phyloP scores from a whole-genome alignment of 2,797 vertebrate genomes.

The Spinus pinus region DNA sequence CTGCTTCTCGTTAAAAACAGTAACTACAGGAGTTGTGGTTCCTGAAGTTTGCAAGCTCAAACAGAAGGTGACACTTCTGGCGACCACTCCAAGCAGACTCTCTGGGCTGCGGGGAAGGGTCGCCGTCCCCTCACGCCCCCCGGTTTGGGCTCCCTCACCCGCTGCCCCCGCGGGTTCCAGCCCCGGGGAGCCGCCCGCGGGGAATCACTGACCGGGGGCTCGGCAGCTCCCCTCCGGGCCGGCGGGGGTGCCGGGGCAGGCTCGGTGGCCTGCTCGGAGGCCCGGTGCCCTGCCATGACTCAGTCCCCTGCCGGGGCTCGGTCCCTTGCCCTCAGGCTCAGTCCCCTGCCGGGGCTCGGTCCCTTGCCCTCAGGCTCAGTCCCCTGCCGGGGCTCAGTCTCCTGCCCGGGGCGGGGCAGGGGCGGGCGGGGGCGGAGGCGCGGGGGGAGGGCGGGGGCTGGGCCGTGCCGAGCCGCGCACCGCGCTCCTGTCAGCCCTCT shows the following conservation, averaged over 20 bases:
- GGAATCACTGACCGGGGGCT: fast-evolving
- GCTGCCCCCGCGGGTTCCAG: neutral
- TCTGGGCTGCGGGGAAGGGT: neutral
- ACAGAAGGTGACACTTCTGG: fast-evolving
- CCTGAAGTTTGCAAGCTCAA: neutral
- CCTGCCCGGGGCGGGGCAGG: neutral
- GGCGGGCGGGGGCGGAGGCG: neutral
- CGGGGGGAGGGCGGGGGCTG: neutral
- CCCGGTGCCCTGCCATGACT: no score
- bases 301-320: neutral
- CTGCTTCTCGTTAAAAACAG: neutral
- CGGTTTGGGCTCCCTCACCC: neutral
- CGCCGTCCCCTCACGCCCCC: neutral
- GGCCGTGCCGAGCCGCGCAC: neutral
- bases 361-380: no score
- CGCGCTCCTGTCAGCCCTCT: neutral
- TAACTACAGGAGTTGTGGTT: neutral
- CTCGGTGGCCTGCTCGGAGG: no score
- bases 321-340: neutral
- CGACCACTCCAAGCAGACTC: fast-evolving
- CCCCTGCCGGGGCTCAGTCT: no score
- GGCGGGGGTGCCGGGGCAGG: fast-evolving
- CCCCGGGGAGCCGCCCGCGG: neutral
- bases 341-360: no score
- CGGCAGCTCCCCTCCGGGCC: neutral